Conservation (phyloP, 2,888 invertebrate species). For the Chelonus formosanus region DNA sequence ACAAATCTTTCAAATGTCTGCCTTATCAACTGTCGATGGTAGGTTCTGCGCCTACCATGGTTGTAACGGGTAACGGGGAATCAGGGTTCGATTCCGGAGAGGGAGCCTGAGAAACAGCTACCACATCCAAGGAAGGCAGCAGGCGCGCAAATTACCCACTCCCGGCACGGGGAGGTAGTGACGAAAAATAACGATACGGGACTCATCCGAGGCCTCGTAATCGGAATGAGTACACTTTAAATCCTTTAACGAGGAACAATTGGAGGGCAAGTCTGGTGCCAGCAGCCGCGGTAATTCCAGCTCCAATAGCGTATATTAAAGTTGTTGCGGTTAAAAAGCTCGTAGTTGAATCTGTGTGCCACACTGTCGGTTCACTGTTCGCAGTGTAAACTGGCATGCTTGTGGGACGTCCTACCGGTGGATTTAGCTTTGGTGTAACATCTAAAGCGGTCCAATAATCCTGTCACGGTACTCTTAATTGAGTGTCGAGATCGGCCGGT, state of each 20-base stretch:
- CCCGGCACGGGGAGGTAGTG: conserved; percentile 71
- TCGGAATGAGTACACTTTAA: conserved; percentile 18
- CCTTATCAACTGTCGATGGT: conserved; percentile 76
- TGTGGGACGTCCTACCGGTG: too few species aligned
- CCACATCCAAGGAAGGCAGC: conserved; percentile 79
- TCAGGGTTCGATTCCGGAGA: conserved; percentile 71
- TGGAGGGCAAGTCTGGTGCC: conserved; percentile 76
- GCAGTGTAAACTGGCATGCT: too few species aligned
- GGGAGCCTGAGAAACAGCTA: conserved; percentile 77
- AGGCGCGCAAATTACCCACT: conserved; percentile 76
- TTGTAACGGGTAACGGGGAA: conserved; percentile 76
- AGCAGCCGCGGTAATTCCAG: conserved; percentile 79
- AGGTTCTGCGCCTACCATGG: conserved; percentile 74
- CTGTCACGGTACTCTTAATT: too few species aligned
- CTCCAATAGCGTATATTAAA: conserved; percentile 71
- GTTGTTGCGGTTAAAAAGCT: too few species aligned
- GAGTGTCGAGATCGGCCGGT: too few species aligned
- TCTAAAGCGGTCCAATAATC: too few species aligned
- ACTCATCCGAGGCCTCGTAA: conserved; percentile 42
- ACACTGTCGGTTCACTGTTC: too few species aligned
- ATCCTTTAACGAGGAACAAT: too few species aligned
- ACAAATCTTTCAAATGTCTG: conserved; percentile 74
- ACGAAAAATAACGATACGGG: conserved; percentile 72
- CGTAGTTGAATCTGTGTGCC: too few species aligned
- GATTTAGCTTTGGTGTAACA: too few species aligned